Evolutionary conservation across 1,140 invertebrate genomes (phyloP).

Genomic region (Microplitis mediator): DNA sequence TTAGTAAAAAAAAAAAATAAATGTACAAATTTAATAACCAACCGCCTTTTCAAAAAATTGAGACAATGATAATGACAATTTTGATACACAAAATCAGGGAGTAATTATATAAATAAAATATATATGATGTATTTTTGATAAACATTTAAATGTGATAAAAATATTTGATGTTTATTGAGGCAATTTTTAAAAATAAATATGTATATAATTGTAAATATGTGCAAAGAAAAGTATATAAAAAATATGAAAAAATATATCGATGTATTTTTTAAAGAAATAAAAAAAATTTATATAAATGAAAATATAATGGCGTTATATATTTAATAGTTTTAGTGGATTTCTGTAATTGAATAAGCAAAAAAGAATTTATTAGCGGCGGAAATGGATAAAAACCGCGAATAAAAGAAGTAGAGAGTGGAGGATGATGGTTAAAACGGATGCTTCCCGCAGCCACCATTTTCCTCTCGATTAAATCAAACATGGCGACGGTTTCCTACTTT

Average conservation of each 20-base stretch:
- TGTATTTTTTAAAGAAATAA: no score
- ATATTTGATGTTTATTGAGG: not conserved
- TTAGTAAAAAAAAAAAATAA: no score
- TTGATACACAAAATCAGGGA: not conserved
- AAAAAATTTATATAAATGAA: no score
- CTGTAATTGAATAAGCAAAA: no score
- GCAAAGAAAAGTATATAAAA: not conserved
- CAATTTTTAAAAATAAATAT: not conserved
- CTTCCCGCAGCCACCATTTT: conserved; percentile 54
- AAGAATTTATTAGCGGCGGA: not conserved
- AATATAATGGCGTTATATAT: no score
- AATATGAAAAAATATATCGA: no score
- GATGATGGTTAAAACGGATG: conserved; percentile 20
- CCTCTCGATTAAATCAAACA: conserved; percentile 58
- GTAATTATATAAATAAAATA: not conserved
- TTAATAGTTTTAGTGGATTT: no score
- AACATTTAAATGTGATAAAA: no score
- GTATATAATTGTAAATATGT: not conserved
- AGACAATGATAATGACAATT: no score
- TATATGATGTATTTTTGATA: no score
- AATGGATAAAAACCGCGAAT: not conserved
- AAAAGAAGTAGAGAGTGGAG: not conserved
- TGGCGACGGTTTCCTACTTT: conserved; percentile 46
- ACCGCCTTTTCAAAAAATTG: no score
- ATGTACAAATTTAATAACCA: no score